These are phyloP conservation scores for Brachionus plicatilis DNA, from an alignment of 1,140 invertebrate genomes.

Conservation along the genomic window DNA sequence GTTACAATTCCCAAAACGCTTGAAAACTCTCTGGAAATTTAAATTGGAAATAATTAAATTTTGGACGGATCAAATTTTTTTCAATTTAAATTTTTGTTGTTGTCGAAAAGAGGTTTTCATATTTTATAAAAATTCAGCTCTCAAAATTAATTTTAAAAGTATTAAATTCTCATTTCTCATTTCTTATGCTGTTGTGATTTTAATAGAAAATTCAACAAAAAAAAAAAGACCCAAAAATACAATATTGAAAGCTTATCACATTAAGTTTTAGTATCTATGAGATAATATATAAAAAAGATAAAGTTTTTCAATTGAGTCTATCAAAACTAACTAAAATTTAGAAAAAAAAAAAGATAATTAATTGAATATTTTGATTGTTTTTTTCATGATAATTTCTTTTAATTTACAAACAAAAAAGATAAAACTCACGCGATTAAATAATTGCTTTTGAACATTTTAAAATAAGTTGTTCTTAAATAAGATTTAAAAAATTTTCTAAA, in stretches of 20 bases:
- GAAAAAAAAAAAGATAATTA: neutral
- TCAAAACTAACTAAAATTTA: neutral
- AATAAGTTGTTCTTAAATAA: neutral
- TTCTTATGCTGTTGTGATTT: neutral
- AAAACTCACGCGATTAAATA: neutral
- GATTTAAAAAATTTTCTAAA: neutral
- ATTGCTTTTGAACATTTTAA: neutral
- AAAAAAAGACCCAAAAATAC: neutral
- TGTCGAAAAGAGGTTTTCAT: neutral
- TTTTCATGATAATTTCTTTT: neutral
- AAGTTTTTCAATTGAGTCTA: neutral
- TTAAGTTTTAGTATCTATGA: neutral
- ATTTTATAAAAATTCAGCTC: neutral
- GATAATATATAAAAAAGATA: neutral
- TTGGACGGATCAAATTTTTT: no score
- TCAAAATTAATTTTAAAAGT: no score
- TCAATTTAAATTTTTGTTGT: neutral
- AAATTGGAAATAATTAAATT: no score
- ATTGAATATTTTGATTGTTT: neutral
- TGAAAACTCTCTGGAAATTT: no score
- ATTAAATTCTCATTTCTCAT: no score
- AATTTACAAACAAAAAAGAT: neutral
- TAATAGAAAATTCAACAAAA: neutral
- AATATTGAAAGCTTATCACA: neutral
- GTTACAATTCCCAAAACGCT: no score